These are phyloP conservation scores for Apis laboriosa DNA, from an alignment of 1,140 invertebrate genomes.

Conservation along the genomic window DNA sequence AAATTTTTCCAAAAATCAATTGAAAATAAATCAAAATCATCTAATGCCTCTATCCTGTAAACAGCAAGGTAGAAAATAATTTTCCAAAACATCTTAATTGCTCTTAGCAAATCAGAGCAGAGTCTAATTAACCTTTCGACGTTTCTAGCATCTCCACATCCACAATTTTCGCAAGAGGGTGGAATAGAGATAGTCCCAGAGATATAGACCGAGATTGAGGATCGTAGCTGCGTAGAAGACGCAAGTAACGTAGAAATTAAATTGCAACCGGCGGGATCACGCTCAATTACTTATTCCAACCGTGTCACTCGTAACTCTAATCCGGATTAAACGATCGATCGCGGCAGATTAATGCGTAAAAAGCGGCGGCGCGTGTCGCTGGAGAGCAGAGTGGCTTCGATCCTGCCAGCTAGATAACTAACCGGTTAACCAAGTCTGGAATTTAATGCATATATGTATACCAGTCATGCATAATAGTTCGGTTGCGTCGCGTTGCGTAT, in stretches of 20 bases:
- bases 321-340: conserved; percentile 70
- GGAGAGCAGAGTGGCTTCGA: background rate
- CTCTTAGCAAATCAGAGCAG: conserved; percentile 32
- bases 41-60: too few species aligned
- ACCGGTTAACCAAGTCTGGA: conserved; percentile 15
- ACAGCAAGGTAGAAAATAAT: background rate
- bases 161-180: background rate
- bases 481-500: too few species aligned
- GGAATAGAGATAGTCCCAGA: background rate
- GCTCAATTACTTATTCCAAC: conserved; percentile 65
- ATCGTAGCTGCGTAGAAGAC: conserved; percentile 43
- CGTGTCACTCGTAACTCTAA: conserved; percentile 67
- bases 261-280: conserved; percentile 55
- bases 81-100: background rate
- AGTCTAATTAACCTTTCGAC: conserved; percentile 60
- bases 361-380: conserved; percentile 52
- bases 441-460: background rate
- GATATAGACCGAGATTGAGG: too few species aligned
- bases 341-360: conserved; percentile 65
- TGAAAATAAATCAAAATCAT: too few species aligned
- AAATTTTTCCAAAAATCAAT: too few species aligned
- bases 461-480: background rate
- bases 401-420: conserved; percentile 27
- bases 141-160: conserved; percentile 7
- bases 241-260: conserved; percentile 62